phyloP scores from a whole-genome alignment of 2,888 invertebrate species.

The Bellardia pandia region DNA sequence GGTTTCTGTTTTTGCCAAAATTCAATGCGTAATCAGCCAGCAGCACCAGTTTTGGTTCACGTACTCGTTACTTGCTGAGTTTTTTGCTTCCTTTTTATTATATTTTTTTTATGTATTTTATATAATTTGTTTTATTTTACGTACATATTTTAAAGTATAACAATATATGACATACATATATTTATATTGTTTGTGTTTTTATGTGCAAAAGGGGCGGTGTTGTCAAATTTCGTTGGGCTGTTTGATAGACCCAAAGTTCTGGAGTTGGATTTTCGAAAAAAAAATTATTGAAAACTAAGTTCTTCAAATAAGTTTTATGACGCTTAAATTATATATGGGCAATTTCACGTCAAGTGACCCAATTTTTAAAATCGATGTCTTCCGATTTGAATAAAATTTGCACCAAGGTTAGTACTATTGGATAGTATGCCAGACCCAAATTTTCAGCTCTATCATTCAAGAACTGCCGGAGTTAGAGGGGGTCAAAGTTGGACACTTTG shows the following conservation, averaged over 20 bases:
- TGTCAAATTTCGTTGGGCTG: conserved; percentile 51
- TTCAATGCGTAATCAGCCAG: conserved; percentile 65
- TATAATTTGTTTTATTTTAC: conserved; percentile 27
- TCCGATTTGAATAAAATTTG: no score
- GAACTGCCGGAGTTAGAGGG: no score
- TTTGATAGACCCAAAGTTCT: background rate
- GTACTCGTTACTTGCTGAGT: conserved; percentile 56
- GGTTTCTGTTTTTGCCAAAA: conserved; percentile 49
- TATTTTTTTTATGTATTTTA: conserved; percentile 36
- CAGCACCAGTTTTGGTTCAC: conserved; percentile 67
- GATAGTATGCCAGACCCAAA: no score
- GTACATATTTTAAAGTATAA: conserved; percentile 13
- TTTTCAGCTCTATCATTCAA: no score
- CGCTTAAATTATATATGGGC: no score
- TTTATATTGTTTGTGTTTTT: background rate
- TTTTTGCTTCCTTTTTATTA: conserved; percentile 48
- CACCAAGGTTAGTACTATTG: no score
- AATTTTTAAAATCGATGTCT: no score
- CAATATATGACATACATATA: background rate
- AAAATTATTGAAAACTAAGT: background rate
- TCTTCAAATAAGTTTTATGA: background rate
- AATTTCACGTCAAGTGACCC: no score
- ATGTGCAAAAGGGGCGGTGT: conserved; percentile 32
- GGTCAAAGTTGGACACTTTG: no score
- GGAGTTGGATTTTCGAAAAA: no score